These are phyloP conservation scores for Notothenia rossii DNA, from an alignment of 2,113 vertebrate genomes.

Conservation along the genomic window DNA sequence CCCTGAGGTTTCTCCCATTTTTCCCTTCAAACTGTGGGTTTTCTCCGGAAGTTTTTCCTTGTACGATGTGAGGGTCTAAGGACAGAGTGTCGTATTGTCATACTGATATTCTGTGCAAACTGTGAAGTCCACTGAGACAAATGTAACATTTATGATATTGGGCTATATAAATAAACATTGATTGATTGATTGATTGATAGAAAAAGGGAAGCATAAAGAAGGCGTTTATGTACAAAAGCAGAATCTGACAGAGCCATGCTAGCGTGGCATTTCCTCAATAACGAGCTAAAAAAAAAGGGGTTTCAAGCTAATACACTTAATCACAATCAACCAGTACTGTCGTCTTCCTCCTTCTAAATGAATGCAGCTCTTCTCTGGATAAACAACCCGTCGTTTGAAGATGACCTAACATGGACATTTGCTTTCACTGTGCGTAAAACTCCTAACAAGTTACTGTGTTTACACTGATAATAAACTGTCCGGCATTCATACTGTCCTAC, in stretches of 20 bases:
- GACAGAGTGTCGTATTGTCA: no score
- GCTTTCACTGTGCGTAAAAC: slow-evolving; percentile 7
- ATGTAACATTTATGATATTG: no score
- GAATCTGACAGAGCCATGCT: slow-evolving; percentile 7
- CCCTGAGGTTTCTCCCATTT: no score
- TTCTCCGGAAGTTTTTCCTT: no score
- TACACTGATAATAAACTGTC: background rate
- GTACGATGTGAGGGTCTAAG: no score
- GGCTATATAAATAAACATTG: no score
- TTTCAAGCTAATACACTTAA: background rate
- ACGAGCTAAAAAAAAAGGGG: accelerated
- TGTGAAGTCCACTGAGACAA: no score
- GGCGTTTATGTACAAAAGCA: background rate
- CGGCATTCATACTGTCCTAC: accelerated
- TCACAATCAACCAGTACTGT: accelerated
- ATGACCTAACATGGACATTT: slow-evolving; percentile 64
- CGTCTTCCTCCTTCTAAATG: background rate
- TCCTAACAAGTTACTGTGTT: slow-evolving; percentile 19
- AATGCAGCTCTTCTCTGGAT: background rate
- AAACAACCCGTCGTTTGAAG: background rate
- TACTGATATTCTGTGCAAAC: no score
- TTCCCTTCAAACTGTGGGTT: no score
- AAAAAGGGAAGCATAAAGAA: no score
- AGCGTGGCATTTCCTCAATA: slow-evolving; percentile 19
- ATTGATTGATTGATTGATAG: no score